Evolutionary conservation across 2,113 vertebrate genomes (phyloP).

Genomic region (Charina bottae): DNA sequence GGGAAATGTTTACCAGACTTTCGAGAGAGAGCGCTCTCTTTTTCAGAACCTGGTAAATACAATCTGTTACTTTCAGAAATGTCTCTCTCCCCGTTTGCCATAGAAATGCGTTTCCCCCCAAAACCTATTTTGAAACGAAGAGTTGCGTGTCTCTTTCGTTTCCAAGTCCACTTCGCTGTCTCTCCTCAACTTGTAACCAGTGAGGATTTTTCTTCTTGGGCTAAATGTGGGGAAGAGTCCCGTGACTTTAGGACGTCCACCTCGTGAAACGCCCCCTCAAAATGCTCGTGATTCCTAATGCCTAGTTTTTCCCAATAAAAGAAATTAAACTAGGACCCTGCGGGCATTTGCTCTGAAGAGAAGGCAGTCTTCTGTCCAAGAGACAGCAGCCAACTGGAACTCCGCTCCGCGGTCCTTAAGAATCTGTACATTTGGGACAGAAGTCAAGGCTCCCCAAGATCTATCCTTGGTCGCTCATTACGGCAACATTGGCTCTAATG

Average conservation of each 20-base stretch:
- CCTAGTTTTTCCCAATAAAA: neutral
- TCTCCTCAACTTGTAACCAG: too few species aligned
- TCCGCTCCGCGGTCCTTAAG: neutral
- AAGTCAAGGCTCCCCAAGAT: neutral
- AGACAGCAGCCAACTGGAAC: neutral
- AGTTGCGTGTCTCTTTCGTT: rapidly evolving
- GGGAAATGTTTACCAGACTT: slow-evolving; percentile 32
- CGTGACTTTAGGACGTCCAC: neutral
- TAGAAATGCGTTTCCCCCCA: neutral
- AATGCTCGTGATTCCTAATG: neutral
- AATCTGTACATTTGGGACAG: neutral
- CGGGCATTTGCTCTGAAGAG: neutral
- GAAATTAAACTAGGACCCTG: neutral
- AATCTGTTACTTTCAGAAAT: slow-evolving; percentile 23
- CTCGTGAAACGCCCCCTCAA: neutral
- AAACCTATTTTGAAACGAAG: neutral
- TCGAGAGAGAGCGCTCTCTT: neutral
- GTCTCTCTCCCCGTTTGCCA: neutral
- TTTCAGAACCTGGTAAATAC: neutral
- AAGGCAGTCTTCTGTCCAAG: neutral
- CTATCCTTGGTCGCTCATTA: neutral
- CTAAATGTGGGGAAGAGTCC: neutral
- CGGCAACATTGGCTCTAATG: neutral
- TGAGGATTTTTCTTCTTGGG: neutral
- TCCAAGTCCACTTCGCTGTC: too few species aligned